Percentiles rank a stretch among this genome's conserved stretches.
These are phyloP conservation scores for Halichoeres trimaculatus DNA, from an alignment of 2,113 vertebrate genomes.

Conservation along the genomic window DNA sequence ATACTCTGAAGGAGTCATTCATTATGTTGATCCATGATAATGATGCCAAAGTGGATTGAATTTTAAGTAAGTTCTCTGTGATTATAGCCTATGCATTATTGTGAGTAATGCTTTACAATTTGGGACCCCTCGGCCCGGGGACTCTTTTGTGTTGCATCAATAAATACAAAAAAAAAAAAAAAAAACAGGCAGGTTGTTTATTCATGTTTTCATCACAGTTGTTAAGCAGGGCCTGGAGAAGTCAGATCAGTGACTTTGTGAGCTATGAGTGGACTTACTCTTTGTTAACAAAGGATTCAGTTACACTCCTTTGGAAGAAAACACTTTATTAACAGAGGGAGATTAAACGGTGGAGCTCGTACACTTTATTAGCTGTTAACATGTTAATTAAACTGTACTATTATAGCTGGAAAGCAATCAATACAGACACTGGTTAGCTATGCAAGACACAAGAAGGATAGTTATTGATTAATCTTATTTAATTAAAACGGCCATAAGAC, in stretches of 20 bases:
- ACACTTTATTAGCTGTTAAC: constrained; percentile 36
- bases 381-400: constrained; percentile 29
- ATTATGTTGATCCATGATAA: constrained; percentile 99
- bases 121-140: constrained; percentile 92
- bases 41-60: constrained; percentile 99
- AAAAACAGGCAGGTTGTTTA: constrained; percentile 89
- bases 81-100: constrained; percentile 99
- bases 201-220: constrained; percentile 91
- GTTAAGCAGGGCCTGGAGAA: constrained; percentile 91
- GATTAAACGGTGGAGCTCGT: constrained; percentile 31
- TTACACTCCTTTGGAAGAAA: constrained; percentile 84
- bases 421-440: constrained; percentile 31
- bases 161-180: constrained; percentile 85
- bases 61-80: constrained; percentile 99
- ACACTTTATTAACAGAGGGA: constrained; percentile 56
- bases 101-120: constrained; percentile 99
- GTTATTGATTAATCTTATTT: constrained; percentile 35
- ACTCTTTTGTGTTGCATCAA: constrained; percentile 94
- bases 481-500: constrained; percentile 36
- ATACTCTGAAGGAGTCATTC: constrained; percentile 99
- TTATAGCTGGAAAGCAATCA: constrained; percentile 39
- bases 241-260: constrained; percentile 90
- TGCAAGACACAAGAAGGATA: constrained; percentile 11
- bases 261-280: constrained; percentile 92
- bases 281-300: constrained; percentile 83